Conservation (phyloP, 2,113 vertebrate species). For the Oryzias woworae region DNA sequence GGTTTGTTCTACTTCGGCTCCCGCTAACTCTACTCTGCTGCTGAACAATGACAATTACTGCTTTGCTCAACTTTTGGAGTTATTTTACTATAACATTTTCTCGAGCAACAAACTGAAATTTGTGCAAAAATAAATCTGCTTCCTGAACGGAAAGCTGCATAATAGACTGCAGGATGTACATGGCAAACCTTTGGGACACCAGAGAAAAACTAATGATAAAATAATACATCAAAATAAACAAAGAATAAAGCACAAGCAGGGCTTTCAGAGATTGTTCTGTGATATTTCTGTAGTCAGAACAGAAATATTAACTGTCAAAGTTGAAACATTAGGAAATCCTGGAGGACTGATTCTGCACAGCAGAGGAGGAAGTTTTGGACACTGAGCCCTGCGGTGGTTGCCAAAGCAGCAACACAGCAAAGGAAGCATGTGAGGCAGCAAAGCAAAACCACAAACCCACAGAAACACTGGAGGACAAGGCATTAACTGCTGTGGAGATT, state of each 20-base stretch:
- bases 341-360: slow-evolving; percentile 22
- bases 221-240: not conserved
- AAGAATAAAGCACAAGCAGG: too few species aligned
- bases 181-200: slow-evolving; percentile 16
- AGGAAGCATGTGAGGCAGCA: slow-evolving; percentile 42
- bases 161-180: not conserved
- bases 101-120: not conserved
- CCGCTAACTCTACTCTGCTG: not conserved
- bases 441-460: slow-evolving; percentile 42
- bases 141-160: not conserved
- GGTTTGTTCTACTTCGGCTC: not conserved
- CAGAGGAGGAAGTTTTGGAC: slow-evolving; percentile 41
- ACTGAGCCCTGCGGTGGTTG: slow-evolving; percentile 28
- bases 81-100: not conserved
- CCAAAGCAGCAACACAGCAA: slow-evolving; percentile 33
- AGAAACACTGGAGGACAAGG: slow-evolving; percentile 18
- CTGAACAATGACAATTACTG: not conserved
- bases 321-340: slow-evolving; percentile 6
- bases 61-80: not conserved
- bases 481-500: slow-evolving; percentile 15
- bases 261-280: slow-evolving; percentile 1
- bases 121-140: not conserved
- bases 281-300: slow-evolving; percentile 22
- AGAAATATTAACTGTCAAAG: slow-evolving; percentile 19
- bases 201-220: slow-evolving; percentile 11